These are phyloP conservation scores for Dreissena polymorpha DNA, from an alignment of 1,140 invertebrate species.

Conservation along the genomic window DNA sequence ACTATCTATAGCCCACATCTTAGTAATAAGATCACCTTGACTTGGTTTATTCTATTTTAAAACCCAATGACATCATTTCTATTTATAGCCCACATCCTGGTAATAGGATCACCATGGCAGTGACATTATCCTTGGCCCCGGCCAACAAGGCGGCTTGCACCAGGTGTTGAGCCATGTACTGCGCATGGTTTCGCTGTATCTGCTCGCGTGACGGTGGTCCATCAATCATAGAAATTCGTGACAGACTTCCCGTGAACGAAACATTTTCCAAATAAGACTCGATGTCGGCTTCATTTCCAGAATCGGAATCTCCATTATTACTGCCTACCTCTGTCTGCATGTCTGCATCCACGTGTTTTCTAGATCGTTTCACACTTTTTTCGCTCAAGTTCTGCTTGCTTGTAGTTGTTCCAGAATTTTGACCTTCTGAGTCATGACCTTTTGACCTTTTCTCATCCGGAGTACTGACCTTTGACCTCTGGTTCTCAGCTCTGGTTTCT, in stretches of 20 bases:
- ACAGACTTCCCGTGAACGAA: slow-evolving; percentile 60
- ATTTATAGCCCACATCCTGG: slow-evolving; percentile 73
- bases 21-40: too few relatives aligned
- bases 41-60: too few relatives aligned
- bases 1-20: too few relatives aligned
- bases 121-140: slow-evolving; percentile 75
- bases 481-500: not conserved
- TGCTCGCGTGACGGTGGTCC: slow-evolving; percentile 61
- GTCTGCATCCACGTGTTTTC: slow-evolving; percentile 55
- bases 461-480: slow-evolving; percentile 9
- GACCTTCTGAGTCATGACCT: slow-evolving; percentile 1
- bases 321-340: slow-evolving; percentile 70
- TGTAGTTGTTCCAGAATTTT: slow-evolving; percentile 23
- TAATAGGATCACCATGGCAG: slow-evolving; percentile 72
- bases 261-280: slow-evolving; percentile 66
- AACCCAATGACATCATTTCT: not conserved
- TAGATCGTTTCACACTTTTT: slow-evolving; percentile 11
- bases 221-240: slow-evolving; percentile 59
- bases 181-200: slow-evolving; percentile 68
- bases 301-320: slow-evolving; percentile 53
- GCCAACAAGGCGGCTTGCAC: slow-evolving; percentile 76
- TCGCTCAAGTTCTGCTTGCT: slow-evolving; percentile 2
- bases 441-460: slow-evolving; percentile 5
- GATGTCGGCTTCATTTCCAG: slow-evolving; percentile 68
- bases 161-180: slow-evolving; percentile 74